phyloP scores from a whole-genome alignment of 2,797 vertebrate species.

The Acipenser ruthenus region DNA sequence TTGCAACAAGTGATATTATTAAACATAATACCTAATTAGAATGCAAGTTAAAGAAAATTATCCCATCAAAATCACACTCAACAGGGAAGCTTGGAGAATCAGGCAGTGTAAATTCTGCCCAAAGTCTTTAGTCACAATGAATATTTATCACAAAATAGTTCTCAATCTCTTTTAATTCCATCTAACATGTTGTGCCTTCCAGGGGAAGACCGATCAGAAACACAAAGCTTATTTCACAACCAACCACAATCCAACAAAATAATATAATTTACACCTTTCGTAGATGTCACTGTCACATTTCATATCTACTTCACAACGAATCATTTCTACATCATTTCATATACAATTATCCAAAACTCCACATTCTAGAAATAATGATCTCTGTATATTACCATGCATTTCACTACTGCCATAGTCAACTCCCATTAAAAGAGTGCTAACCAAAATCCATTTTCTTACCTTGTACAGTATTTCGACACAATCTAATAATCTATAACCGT shows the following conservation, averaged over 20 bases:
- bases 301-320: too few species aligned
- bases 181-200: constrained; percentile 13
- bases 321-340: too few species aligned
- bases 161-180: constrained; percentile 28
- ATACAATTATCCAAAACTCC: too few species aligned
- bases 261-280: constrained; percentile 4
- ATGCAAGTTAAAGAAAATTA: constrained; percentile 8
- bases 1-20: too few species aligned
- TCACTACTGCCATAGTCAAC: too few species aligned
- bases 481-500: too few species aligned
- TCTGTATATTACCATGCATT: too few species aligned
- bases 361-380: too few species aligned
- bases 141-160: constrained; percentile 51
- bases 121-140: constrained; percentile 47
- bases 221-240: constrained; percentile 11
- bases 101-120: constrained; percentile 43
- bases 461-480: too few species aligned
- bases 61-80: constrained; percentile 33
- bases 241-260: background rate
- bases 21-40: constrained; percentile 16
- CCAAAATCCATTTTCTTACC: too few species aligned
- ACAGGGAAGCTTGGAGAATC: constrained; percentile 32
- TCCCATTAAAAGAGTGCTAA: too few species aligned
- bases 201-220: constrained; percentile 2
- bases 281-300: too few species aligned